Evolutionary conservation across 2,888 invertebrate species (phyloP).

Genomic region (Himalopsyche tibetana): DNA sequence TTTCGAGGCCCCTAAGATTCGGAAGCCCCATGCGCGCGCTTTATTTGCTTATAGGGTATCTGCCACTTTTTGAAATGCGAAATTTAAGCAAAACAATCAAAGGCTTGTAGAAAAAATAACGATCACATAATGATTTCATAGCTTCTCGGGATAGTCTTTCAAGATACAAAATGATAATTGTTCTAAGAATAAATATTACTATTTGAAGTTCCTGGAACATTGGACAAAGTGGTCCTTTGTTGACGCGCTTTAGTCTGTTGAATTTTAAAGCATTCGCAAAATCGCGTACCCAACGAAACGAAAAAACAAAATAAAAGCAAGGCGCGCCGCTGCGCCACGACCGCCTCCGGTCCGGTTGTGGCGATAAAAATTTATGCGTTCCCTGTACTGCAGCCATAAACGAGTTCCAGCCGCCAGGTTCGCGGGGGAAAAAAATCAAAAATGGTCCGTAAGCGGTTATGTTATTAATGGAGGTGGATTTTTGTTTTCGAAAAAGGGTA

Average conservation of each 20-base stretch:
- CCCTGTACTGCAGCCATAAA: not conserved
- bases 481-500: conserved; percentile 21
- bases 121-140: no score
- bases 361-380: conserved; percentile 38
- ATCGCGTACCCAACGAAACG: not conserved
- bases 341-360: conserved; percentile 1
- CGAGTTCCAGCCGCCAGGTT: not conserved
- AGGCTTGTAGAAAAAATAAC: no score
- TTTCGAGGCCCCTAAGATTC: no score
- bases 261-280: not conserved
- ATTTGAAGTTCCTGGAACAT: not conserved
- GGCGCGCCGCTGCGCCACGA: not conserved
- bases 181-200: no score
- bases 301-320: not conserved
- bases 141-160: no score
- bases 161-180: no score
- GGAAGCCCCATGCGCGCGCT: no score
- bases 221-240: not conserved
- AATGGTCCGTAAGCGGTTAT: no score
- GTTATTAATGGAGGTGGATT: not conserved
- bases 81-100: no score
- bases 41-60: no score
- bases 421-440: no score
- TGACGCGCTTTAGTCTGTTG: not conserved
- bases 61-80: no score